These are phyloP conservation scores for Tinamus major DNA, from an alignment of 2,797 vertebrate species.

Conservation along the genomic window DNA sequence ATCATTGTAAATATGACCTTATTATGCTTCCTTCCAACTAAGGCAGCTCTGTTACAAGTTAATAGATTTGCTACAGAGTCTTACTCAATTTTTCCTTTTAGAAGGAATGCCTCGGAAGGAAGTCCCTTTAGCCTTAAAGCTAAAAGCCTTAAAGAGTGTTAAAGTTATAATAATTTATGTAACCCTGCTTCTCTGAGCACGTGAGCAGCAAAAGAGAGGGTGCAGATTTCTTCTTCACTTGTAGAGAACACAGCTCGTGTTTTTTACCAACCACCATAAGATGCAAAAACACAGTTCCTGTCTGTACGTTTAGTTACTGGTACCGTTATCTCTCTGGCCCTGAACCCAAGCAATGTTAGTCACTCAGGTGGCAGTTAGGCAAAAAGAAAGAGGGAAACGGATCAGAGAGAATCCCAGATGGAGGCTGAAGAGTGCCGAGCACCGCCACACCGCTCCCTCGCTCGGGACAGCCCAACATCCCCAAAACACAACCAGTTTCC, in stretches of 20 bases:
- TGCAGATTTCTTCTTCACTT: neutral
- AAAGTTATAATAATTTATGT: neutral
- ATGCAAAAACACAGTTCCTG: neutral
- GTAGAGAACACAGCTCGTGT: neutral
- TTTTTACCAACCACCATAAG: neutral
- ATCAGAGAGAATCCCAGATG: neutral
- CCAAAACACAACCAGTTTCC: neutral
- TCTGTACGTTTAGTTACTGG: neutral
- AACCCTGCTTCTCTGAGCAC: neutral
- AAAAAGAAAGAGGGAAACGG: neutral
- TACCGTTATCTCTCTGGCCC: neutral
- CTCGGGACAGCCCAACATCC: neutral
- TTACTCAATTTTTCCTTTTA: neutral
- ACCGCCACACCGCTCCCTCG: neutral
- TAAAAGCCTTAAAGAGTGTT: neutral
- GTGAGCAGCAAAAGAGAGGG: neutral
- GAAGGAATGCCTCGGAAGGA: neutral
- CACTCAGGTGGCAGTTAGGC: neutral
- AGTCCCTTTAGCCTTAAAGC: neutral
- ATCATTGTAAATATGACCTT: too few species aligned
- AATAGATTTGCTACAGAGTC: neutral
- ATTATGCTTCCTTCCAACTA: neutral
- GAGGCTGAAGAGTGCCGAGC: neutral
- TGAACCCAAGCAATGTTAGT: accelerated
- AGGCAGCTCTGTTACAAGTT: neutral